phyloP scores from a whole-genome alignment of 2,888 invertebrate genomes.

The Dinocampus coccinellae region DNA sequence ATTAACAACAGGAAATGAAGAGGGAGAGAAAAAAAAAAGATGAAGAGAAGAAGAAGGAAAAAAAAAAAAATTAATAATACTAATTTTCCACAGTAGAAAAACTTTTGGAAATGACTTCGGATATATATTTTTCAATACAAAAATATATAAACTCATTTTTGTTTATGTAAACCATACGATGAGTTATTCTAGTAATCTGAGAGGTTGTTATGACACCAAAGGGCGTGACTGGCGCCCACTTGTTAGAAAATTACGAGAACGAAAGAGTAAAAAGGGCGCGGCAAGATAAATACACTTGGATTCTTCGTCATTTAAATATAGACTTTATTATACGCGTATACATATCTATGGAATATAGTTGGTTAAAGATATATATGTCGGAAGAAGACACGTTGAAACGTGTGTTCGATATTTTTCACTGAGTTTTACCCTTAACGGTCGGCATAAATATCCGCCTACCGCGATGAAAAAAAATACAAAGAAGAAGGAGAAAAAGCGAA shows the following conservation, averaged over 20 bases:
- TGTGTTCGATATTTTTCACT: conserved; percentile 44
- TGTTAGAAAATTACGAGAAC: conserved; percentile 26
- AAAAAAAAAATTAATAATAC: too few species aligned
- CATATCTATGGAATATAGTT: conserved; percentile 12
- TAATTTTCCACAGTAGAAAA: too few species aligned
- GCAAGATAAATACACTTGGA: conserved; percentile 26
- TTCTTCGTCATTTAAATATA: conserved; percentile 33
- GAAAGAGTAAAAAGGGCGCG: conserved; percentile 14
- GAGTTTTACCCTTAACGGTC: conserved; percentile 40
- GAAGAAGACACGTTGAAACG: conserved; percentile 21
- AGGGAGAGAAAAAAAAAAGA: too few species aligned
- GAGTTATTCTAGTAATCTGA: conserved; percentile 21
- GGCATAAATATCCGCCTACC: conserved; percentile 47
- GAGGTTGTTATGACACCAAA: conserved; percentile 35
- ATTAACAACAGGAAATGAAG: too few species aligned
- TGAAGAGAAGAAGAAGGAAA: too few species aligned
- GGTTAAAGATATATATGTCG: not conserved
- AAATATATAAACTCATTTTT: conserved; percentile 21
- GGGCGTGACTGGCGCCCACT: conserved; percentile 32
- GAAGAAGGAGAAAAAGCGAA: not conserved
- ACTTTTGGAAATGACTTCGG: not conserved
- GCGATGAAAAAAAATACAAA: not conserved
- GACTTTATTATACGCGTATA: conserved; percentile 25
- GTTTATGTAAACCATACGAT: conserved; percentile 9
- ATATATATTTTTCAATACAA: conserved; percentile 34